These are phyloP conservation scores for Myotis yumanensis DNA, from an alignment of 2,113 vertebrate genomes.

Conservation along the genomic window DNA sequence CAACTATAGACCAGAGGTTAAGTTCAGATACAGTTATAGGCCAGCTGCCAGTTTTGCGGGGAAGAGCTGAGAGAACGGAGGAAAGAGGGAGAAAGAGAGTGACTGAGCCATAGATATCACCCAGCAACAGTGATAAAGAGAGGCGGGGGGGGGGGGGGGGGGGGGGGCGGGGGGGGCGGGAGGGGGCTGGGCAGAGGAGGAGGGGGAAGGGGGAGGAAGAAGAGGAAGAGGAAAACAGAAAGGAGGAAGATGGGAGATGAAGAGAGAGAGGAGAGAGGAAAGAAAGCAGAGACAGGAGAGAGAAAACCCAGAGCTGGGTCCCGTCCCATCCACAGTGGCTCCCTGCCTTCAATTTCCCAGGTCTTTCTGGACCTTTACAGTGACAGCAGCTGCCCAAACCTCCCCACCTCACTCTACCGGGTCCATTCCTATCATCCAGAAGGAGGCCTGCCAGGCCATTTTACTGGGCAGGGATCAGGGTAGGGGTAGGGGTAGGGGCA, in stretches of 20 bases:
- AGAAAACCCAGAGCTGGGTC: background rate
- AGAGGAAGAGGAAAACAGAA: background rate
- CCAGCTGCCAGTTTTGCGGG: background rate
- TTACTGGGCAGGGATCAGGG: background rate
- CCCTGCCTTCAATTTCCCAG: background rate
- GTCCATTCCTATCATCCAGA: background rate
- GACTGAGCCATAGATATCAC: background rate
- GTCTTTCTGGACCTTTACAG: background rate
- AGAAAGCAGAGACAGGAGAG: background rate
- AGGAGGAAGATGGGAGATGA: background rate
- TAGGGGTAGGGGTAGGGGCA: fast-evolving
- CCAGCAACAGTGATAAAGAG: background rate
- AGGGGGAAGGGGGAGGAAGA: fast-evolving
- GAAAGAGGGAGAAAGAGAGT: background rate
- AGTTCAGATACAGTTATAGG: background rate
- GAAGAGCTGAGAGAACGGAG: background rate
- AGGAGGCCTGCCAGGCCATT: background rate
- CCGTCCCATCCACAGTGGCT: background rate
- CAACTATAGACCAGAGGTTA: background rate
- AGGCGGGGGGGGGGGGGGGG: fast-evolving
- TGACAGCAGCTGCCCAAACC: background rate
- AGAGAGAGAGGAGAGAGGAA: background rate
- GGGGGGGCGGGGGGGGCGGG: no score
- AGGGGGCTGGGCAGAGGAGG: fast-evolving
- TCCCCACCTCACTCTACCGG: background rate